These are phyloP conservation scores for Balaeniceps rex DNA, from an alignment of 2,113 vertebrate species.

Conservation along the genomic window DNA sequence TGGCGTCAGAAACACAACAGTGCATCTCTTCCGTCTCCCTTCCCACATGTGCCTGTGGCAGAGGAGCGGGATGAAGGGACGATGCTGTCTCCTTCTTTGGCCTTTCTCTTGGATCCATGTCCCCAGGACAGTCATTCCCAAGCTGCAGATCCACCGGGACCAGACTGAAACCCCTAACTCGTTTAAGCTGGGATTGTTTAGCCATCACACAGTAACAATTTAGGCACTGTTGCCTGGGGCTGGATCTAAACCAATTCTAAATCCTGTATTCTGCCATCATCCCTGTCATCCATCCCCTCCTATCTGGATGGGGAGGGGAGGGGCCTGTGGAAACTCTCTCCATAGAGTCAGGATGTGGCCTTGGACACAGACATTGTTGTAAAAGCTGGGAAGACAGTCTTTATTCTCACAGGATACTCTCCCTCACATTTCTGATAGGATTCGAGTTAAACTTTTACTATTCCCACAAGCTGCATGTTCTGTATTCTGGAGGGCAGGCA, in stretches of 20 bases:
- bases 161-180: neutral
- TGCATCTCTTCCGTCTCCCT: fast-evolving
- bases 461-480: neutral
- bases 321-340: neutral
- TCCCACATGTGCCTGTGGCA: neutral
- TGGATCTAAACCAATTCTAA: neutral
- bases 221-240: neutral
- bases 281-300: neutral
- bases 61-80: neutral
- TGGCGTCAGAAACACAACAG: neutral
- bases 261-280: neutral
- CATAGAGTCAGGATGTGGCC: neutral
- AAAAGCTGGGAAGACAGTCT: neutral
- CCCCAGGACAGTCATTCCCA: neutral
- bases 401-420: neutral
- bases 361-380: neutral
- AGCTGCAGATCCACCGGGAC: neutral
- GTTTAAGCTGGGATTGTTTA: neutral
- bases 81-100: neutral
- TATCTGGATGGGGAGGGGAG: neutral
- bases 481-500: neutral
- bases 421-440: neutral
- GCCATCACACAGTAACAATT: neutral
- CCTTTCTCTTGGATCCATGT: neutral
- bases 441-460: neutral